phyloP scores from a whole-genome alignment of 2,113 vertebrate genomes.

The Verasper variegatus region DNA sequence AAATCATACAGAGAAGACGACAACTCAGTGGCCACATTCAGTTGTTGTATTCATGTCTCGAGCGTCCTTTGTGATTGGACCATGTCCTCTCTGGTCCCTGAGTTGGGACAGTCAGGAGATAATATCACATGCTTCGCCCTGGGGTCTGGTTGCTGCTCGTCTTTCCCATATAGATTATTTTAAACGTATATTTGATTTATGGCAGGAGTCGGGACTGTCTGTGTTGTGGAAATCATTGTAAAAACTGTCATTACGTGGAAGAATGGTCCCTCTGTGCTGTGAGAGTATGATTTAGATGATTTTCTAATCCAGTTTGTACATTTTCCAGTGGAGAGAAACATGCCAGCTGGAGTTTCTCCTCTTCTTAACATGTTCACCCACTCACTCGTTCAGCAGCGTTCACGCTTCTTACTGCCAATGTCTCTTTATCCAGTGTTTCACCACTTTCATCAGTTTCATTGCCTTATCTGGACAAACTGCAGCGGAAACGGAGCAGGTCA shows the following conservation, averaged over 20 bases:
- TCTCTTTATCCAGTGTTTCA: background rate
- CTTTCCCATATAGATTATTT: background rate
- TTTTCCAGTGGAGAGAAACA: background rate
- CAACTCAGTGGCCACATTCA: background rate
- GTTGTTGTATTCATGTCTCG: background rate
- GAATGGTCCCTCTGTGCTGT: background rate
- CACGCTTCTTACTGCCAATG: background rate
- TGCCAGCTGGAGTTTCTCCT: background rate
- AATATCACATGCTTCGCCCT: background rate
- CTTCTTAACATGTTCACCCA: background rate
- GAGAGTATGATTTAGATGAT: background rate
- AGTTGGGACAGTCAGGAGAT: background rate
- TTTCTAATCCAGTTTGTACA: background rate
- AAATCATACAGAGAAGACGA: background rate
- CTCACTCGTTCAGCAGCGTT: conserved; percentile 1
- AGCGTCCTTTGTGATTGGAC: too few species aligned
- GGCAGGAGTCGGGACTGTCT: background rate
- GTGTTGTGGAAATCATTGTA: background rate
- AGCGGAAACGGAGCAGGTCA: background rate
- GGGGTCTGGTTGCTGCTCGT: too few species aligned
- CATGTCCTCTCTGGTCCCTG: background rate
- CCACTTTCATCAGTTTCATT: background rate
- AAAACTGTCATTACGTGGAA: background rate
- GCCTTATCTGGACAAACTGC: background rate
- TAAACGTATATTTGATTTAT: background rate